Base-by-base conservation (phyloP, 2,113 vertebrate species). In the Chrysochloris asiatica region DNA sequence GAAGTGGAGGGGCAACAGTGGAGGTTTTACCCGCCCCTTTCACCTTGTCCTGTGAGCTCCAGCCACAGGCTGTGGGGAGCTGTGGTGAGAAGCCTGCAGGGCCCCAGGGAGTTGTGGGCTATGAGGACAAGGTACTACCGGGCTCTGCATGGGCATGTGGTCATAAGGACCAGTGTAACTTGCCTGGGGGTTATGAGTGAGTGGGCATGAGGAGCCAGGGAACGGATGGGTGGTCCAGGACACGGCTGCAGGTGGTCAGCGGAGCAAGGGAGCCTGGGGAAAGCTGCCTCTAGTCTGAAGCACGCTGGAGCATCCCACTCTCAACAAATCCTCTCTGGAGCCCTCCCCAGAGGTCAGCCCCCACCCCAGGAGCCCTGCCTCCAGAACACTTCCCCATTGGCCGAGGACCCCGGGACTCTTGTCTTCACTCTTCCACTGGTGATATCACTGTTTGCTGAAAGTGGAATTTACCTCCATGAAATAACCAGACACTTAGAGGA, bases 391-490 rank as follows among this genome's bases (percentile, higher is more conserved):
- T 93, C 28, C 48, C 38, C 65, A 91, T 65, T 61, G 88, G 45
- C 56, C 72, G 14, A 86, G 83, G 88, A 76, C 86, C 86, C 73
- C 13, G 2, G 86, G 83, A 88, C 45, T 56, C 67, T 91, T 50
- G 86, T 89, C 38, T 86, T n/a, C 24, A 33, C 67, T 71, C 38
- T 76, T 83, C 87, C 14, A 79, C 71, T 90, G 86, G 56, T 83
- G 84, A 90, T 33, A 72, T 36, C 26, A 83, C 82, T 86, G 71
- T 69, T 79, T 91, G 73, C 67, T 38, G 73, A 88, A 65, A 88
- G 78, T 71, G 43, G 84, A 95, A 59, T 69, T 91, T 75, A 83
- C 94, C 86, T 94, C 24, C 45, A 24, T 83, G 71, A 83, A 86
- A 79, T 28, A 47, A 36, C 16, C 26, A 71, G 50, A 77, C 71